Evolutionary conservation across 2,797 vertebrate genomes (phyloP), one percentile per base, ranked within the genome.

Genomic region (Podarcis lilfordi): DNA sequence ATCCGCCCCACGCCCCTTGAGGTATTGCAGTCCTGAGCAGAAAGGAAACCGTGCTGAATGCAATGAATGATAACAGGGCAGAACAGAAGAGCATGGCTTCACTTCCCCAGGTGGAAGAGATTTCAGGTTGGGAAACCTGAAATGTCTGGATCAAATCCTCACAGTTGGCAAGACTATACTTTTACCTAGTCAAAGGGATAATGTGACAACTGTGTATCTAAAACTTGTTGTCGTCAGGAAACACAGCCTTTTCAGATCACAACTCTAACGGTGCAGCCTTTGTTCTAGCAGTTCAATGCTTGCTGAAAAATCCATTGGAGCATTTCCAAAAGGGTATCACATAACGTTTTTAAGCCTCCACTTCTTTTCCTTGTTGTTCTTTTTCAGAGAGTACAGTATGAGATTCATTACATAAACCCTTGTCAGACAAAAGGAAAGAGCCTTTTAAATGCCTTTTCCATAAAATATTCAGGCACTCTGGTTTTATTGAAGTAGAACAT

Each of bases 281-380:
- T 89, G 85, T 84, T 87, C 72, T 17, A 76, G 55, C 84, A 64
- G 40, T 76, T 64, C 84, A 84, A 15, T 3, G 21, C 45, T 72
- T 84, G 68, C 68, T 55, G 89, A 88, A 59, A 91, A 85, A 91
- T 91, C 90, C 88, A 61, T 82, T 94, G 91, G 86, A 92, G 88
- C 84, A 37, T 77, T 40, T 77, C 72, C 19, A 72, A 50, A 88
- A 76, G 29, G 86, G 50, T 29, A 87, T 85, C 82, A 84, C 25
- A 19, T 85, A 75, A 50, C 76, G 13, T 32, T 91, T 89, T 79
- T 88, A 86, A 72, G 35, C 59, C 84, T 77, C 32, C 17, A 21
- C 27, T 77, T 66, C 23, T 40, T 85, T 85, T 43, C 32, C 40
- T 37, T 82, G 86, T 3, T 74, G 32, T 89, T 88, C 86, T 88